phyloP scores from a whole-genome alignment of 1,140 invertebrate species.

The Druon quercuslanigerum region DNA sequence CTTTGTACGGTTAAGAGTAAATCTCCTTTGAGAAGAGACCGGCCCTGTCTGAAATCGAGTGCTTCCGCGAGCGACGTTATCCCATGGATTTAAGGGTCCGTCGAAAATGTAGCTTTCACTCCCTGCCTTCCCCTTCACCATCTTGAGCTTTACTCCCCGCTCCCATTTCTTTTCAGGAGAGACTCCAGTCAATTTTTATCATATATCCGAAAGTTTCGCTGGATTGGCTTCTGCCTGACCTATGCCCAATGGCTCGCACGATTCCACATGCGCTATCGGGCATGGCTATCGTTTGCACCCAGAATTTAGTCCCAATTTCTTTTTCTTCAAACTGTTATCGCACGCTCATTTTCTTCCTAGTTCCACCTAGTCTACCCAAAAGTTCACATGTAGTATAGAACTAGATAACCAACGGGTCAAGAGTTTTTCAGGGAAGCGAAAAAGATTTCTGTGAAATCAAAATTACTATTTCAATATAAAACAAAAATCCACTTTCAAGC shows the following conservation, averaged over 20 bases:
- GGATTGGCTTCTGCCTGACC: conserved; percentile 73
- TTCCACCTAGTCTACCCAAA: not conserved
- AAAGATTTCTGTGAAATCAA: too few species aligned
- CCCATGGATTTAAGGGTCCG: conserved; percentile 65
- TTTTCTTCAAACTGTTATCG: conserved; percentile 38
- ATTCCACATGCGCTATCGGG: conserved; percentile 63
- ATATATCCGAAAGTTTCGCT: conserved; percentile 68
- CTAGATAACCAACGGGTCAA: too few species aligned
- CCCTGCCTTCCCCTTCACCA: conserved; percentile 39
- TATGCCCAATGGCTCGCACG: conserved; percentile 71
- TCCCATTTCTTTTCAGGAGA: conserved; percentile 32
- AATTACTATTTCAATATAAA: too few species aligned
- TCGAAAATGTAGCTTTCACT: conserved; percentile 52
- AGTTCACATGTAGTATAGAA: not conserved
- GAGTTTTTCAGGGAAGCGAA: too few species aligned
- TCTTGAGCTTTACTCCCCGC: conserved; percentile 39
- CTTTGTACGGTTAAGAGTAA: conserved; percentile 20
- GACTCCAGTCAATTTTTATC: conserved; percentile 72
- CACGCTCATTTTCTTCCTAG: conserved; percentile 22
- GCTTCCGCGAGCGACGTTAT: conserved; percentile 55
- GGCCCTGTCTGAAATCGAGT: conserved; percentile 40
- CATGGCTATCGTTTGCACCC: conserved; percentile 60
- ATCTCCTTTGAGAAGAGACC: conserved; percentile 22
- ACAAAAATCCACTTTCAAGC: too few species aligned
- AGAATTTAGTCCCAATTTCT: conserved; percentile 52